phyloP scores from a whole-genome alignment of 2,797 vertebrate genomes.

The Pitangus sulphuratus region DNA sequence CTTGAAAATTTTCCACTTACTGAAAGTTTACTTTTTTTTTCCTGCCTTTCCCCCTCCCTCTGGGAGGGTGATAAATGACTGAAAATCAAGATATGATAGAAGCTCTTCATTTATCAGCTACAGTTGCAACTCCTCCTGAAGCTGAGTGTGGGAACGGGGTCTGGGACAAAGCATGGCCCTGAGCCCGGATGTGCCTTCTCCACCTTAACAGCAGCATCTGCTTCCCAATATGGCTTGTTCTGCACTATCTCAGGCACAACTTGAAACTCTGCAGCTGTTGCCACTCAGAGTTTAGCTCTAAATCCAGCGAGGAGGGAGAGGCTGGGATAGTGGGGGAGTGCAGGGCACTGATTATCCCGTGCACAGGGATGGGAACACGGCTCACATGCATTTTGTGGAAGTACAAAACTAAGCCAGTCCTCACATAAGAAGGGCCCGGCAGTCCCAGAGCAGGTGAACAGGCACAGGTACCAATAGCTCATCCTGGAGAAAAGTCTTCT shows the following conservation, averaged over 20 bases:
- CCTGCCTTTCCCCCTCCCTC: neutral
- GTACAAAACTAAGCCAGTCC: neutral
- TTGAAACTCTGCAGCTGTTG: constrained; percentile 70
- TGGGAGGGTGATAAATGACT: neutral
- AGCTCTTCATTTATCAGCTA: constrained; percentile 9
- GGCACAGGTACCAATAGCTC: neutral
- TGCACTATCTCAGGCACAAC: constrained; percentile 49
- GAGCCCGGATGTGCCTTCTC: constrained; percentile 36
- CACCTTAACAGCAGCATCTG: constrained; percentile 56
- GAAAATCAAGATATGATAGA: constrained; percentile 14
- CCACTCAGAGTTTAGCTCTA: constrained; percentile 1
- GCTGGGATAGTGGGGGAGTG: neutral
- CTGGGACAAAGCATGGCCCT: neutral
- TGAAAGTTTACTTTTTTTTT: neutral
- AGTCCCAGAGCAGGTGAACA: neutral
- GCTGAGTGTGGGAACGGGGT: neutral
- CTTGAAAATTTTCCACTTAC: constrained; percentile 7
- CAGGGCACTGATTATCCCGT: neutral
- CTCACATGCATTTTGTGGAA: neutral
- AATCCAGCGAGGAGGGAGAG: constrained; percentile 32
- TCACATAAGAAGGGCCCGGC: neutral
- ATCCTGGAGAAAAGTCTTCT: neutral
- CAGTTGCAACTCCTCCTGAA: neutral
- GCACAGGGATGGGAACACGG: neutral
- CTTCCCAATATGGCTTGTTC: constrained; percentile 56